These are phyloP conservation scores for Tanaodytes sp. DNA, from an alignment of 2,888 invertebrate species.

Conservation along the genomic window DNA sequence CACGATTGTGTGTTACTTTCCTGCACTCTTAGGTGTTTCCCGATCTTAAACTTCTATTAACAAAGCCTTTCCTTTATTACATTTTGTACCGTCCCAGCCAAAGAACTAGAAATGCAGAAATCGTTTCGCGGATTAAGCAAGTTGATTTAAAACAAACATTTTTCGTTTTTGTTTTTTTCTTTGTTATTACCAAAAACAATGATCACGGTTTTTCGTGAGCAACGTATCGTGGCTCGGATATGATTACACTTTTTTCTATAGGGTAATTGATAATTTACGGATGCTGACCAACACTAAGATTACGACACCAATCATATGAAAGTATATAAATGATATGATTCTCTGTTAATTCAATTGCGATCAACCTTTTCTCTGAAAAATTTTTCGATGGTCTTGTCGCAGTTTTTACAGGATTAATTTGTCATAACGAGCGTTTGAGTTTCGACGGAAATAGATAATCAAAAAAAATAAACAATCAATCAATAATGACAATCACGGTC, in stretches of 20 bases:
- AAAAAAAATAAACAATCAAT: too few species aligned
- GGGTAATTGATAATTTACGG: slow-evolving; percentile 74
- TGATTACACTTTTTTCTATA: slow-evolving; percentile 74
- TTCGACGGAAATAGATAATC: too few species aligned
- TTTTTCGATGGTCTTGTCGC: slow-evolving; percentile 30
- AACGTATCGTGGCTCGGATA: slow-evolving; percentile 76
- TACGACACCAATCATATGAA: slow-evolving; percentile 25
- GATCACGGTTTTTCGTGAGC: slow-evolving; percentile 55
- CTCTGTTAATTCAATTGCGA: slow-evolving; percentile 57
- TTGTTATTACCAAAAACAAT: too few species aligned
- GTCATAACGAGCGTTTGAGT: neutral
- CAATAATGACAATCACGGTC: too few species aligned
- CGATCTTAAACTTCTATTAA: too few species aligned
- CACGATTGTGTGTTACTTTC: too few species aligned
- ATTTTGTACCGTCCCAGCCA: slow-evolving; percentile 24
- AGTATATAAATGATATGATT: slow-evolving; percentile 18
- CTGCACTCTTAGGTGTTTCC: too few species aligned
- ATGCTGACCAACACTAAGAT: slow-evolving; percentile 58
- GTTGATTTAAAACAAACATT: too few species aligned
- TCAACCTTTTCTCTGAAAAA: slow-evolving; percentile 62
- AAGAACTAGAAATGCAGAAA: slow-evolving; percentile 55
- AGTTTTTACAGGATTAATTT: slow-evolving; percentile 28
- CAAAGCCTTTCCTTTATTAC: too few species aligned
- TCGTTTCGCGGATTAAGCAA: slow-evolving; percentile 32
- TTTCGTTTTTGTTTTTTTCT: neutral